phyloP scores from a whole-genome alignment of 2,888 invertebrate genomes.

The Phragmatobia fuliginosa region DNA sequence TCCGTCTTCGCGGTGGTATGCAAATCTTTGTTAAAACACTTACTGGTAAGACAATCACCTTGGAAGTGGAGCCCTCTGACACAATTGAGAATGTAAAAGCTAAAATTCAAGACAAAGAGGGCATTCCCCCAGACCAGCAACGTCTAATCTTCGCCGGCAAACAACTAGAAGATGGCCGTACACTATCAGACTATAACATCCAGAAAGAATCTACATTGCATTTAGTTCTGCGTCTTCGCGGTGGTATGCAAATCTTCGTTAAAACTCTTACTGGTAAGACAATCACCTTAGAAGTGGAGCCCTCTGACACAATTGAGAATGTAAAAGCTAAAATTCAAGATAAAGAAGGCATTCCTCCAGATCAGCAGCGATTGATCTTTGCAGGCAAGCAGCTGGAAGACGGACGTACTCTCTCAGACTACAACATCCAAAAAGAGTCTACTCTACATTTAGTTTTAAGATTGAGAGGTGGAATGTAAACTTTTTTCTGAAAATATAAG shows the following conservation, averaged over 20 bases:
- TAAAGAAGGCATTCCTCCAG: slow-evolving; percentile 31
- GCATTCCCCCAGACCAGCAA: slow-evolving; percentile 43
- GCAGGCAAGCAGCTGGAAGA: slow-evolving; percentile 31
- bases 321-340: slow-evolving; percentile 33
- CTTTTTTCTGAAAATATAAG: slow-evolving; percentile 19
- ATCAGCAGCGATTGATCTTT: slow-evolving; percentile 30
- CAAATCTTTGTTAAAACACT: slow-evolving; percentile 42
- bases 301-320: slow-evolving; percentile 29
- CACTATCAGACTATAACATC: slow-evolving; percentile 33
- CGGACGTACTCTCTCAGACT: slow-evolving; percentile 28
- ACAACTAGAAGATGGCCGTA: slow-evolving; percentile 38
- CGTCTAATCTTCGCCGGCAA: slow-evolving; percentile 42
- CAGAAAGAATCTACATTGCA: slow-evolving; percentile 39
- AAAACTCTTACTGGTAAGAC: slow-evolving; percentile 30
- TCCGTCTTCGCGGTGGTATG: slow-evolving; percentile 43
- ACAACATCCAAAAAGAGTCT: slow-evolving; percentile 31
- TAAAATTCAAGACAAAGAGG: slow-evolving; percentile 42
- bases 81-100: slow-evolving; percentile 46
- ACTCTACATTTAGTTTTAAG: slow-evolving; percentile 28
- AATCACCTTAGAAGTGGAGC: slow-evolving; percentile 25
- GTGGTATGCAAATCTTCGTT: slow-evolving; percentile 35
- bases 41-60: slow-evolving; percentile 38
- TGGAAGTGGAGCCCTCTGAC: slow-evolving; percentile 38
- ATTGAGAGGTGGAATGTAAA: slow-evolving; percentile 30
- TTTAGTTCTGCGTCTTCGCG: slow-evolving; percentile 30